phyloP scores from a whole-genome alignment of 2,888 invertebrate species.

The Tinea trinotella region DNA sequence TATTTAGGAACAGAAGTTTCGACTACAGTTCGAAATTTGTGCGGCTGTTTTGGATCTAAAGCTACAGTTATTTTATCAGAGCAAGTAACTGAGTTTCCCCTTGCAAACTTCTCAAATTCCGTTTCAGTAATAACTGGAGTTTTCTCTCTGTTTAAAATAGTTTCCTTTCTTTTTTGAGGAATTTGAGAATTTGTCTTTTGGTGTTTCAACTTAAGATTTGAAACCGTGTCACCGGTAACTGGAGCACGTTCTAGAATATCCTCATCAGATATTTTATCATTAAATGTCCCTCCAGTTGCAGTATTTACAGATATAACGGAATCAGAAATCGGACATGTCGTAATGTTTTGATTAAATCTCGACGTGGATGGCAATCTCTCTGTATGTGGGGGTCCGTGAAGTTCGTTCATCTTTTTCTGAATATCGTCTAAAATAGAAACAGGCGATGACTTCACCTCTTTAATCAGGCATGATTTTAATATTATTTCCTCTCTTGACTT shows the following conservation, averaged over 20 bases:
- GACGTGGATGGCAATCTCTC: conserved; percentile 49
- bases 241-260: conserved; percentile 38
- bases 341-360: conserved; percentile 20
- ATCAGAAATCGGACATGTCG: too few species aligned
- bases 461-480: neutral
- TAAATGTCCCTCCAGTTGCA: too few species aligned
- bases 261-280: conserved; percentile 14
- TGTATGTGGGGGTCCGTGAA: conserved; percentile 56
- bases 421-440: conserved; percentile 35
- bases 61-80: conserved; percentile 55
- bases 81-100: conserved; percentile 56
- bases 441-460: neutral
- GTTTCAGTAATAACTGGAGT: conserved; percentile 48
- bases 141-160: neutral
- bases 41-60: conserved; percentile 44
- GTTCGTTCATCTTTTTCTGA: conserved; percentile 64
- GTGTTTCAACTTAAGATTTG: too few species aligned
- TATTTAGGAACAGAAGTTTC: conserved; percentile 31
- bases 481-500: neutral
- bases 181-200: neutral
- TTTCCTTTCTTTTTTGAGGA: neutral
- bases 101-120: conserved; percentile 62
- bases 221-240: conserved; percentile 28
- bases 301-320: too few species aligned
- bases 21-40: conserved; percentile 45